phyloP scores from a whole-genome alignment of 2,888 invertebrate species.

The Hyposoter dolosus region DNA sequence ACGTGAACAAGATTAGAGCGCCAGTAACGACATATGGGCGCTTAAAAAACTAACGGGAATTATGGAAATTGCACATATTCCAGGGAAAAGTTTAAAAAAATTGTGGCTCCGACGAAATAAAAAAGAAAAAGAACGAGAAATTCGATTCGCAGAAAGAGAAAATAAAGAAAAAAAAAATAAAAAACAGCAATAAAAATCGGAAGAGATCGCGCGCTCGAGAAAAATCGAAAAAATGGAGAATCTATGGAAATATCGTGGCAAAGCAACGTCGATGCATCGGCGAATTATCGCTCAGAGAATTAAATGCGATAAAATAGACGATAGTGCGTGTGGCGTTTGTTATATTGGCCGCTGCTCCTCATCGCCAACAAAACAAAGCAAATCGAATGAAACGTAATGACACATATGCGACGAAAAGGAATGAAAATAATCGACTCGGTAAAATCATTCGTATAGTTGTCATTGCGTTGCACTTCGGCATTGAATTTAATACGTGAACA shows the following conservation, averaged over 20 bases:
- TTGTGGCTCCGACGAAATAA: background rate
- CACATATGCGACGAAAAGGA: constrained; percentile 7
- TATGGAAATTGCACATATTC: constrained; percentile 38
- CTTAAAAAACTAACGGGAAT: constrained; percentile 63
- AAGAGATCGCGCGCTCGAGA: background rate
- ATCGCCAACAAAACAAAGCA: constrained; percentile 20
- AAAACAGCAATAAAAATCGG: background rate
- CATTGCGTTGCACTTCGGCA: constrained; percentile 34
- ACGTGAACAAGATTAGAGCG: constrained; percentile 65
- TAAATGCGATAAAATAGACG: constrained; percentile 42
- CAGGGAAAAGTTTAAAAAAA: constrained; percentile 4
- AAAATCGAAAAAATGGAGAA: background rate
- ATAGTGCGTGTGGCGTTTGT: constrained; percentile 17
- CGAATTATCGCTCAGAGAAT: constrained; percentile 37
- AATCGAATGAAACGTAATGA: constrained; percentile 15
- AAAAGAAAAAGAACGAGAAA: background rate
- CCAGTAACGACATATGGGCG: constrained; percentile 62
- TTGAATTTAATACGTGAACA: constrained; percentile 24
- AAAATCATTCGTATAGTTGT: constrained; percentile 24
- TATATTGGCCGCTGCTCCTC: constrained; percentile 5
- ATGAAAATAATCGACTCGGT: constrained; percentile 9
- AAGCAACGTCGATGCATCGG: constrained; percentile 10
- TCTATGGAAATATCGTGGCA: background rate
- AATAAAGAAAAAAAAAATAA: background rate
- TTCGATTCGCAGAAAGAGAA: background rate